Evolutionary conservation across 2,113 vertebrate genomes (phyloP).

Genomic region (Aythya baeri): DNA sequence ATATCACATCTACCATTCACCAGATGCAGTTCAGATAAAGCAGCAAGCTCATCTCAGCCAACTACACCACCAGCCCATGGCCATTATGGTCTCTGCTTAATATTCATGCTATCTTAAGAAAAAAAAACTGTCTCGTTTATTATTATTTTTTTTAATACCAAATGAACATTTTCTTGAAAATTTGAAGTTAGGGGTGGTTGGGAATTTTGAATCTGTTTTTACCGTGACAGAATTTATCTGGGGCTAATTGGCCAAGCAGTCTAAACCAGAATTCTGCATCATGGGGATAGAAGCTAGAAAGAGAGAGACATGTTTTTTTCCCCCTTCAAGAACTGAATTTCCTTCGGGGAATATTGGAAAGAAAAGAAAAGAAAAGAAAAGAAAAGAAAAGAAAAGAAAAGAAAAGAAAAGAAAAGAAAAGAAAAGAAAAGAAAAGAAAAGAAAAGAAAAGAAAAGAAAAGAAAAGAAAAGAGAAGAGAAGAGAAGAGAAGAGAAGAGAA

Average conservation of each 20-base stretch:
- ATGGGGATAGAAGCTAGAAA: not conserved
- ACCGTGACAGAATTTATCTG: not conserved
- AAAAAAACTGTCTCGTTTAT: not conserved
- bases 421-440: no score
- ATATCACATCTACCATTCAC: not conserved
- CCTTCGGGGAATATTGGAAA: not conserved
- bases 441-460: no score
- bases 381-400: no score
- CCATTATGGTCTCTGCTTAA: not conserved
- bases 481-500: no score
- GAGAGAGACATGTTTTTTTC: no score
- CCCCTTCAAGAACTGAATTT: not conserved
- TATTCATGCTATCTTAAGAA: not conserved
- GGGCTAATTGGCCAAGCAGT: not conserved
- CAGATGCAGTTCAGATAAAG: not conserved
- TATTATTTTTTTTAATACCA: not conserved
- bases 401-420: no score
- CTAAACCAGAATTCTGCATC: not conserved
- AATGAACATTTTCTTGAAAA: not conserved
- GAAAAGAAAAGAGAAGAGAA: no score
- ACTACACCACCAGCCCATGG: not conserved
- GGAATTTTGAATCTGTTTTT: not conserved
- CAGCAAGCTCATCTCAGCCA: not conserved
- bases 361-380: no score
- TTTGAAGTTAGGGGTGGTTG: rapidly evolving